Conservation (phyloP, 2,888 invertebrate species). For the Chrysolina americana region DNA sequence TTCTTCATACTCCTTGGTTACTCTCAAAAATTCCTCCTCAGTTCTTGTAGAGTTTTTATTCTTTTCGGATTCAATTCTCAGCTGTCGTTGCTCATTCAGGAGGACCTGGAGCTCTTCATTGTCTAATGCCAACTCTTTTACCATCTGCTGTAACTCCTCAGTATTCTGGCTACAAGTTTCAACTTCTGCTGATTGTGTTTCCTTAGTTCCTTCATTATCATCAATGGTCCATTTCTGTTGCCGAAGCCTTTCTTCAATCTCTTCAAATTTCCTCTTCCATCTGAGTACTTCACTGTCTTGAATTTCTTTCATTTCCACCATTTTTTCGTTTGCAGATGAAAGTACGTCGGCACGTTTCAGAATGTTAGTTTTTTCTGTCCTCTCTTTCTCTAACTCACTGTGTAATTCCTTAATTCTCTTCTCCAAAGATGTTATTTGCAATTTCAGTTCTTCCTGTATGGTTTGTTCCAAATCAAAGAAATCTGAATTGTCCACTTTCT, state of each 20-base stretch:
- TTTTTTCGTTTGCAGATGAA: slow-evolving; percentile 81
- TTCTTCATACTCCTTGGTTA: slow-evolving; percentile 22
- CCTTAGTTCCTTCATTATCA: slow-evolving; percentile 45
- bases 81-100: slow-evolving; percentile 71
- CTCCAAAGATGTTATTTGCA: slow-evolving; percentile 78
- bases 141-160: slow-evolving; percentile 71
- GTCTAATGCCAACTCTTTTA: slow-evolving; percentile 75
- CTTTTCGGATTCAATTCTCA: slow-evolving; percentile 63
- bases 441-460: slow-evolving; percentile 85
- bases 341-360: slow-evolving; percentile 82
- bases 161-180: slow-evolving; percentile 61
- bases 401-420: slow-evolving; percentile 75
- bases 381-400: slow-evolving; percentile 74
- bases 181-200: slow-evolving; percentile 14
- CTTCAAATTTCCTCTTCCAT: slow-evolving; percentile 81
- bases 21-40: slow-evolving; percentile 16
- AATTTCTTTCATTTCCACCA: slow-evolving; percentile 86
- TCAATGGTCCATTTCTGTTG: slow-evolving; percentile 72
- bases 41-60: slow-evolving; percentile 57
- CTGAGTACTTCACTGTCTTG: slow-evolving; percentile 83
- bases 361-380: slow-evolving; percentile 78
- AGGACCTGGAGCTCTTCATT: slow-evolving; percentile 75
- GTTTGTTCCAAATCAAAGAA: slow-evolving; percentile 81
- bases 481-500: slow-evolving; percentile 49
- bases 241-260: slow-evolving; percentile 78